These are phyloP conservation scores for Camponotus fellah DNA, from an alignment of 2,888 invertebrate species.

Conservation along the genomic window DNA sequence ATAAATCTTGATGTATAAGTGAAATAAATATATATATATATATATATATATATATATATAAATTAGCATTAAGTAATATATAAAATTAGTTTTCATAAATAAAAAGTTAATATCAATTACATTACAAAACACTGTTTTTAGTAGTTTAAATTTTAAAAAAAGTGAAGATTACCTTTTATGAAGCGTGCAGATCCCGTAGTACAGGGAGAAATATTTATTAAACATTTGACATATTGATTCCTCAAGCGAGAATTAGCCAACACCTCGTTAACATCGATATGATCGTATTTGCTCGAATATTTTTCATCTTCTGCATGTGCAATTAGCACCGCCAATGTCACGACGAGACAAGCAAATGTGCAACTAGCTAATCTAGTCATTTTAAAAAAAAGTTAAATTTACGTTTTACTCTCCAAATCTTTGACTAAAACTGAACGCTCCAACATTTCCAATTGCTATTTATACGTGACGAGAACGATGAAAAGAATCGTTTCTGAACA, in stretches of 20 bases:
- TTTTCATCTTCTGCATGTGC: not conserved
- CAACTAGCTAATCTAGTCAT: not conserved
- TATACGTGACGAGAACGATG: not conserved
- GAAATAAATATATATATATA: too few relatives aligned
- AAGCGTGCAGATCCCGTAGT: not conserved
- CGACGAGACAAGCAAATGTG: not conserved
- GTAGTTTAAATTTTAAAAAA: not conserved
- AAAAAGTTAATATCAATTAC: too few relatives aligned
- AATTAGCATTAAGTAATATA: not conserved
- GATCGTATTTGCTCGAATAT: not conserved
- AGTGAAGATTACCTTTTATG: not conserved
- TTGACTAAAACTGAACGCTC: not conserved
- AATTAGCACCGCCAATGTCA: not conserved
- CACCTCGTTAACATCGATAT: not conserved
- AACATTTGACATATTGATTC: not conserved
- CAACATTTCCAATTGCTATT: not conserved
- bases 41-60: too few relatives aligned
- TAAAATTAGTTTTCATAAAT: not conserved
- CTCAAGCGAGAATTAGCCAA: not conserved
- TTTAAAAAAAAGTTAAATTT: not conserved
- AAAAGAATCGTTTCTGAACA: not conserved
- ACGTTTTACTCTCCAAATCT: not conserved
- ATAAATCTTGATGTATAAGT: not conserved
- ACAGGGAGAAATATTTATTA: not conserved
- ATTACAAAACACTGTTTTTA: too few relatives aligned